Base-by-base conservation (phyloP, 2,797 vertebrate species). In the Muscicapa comitata region DNA sequence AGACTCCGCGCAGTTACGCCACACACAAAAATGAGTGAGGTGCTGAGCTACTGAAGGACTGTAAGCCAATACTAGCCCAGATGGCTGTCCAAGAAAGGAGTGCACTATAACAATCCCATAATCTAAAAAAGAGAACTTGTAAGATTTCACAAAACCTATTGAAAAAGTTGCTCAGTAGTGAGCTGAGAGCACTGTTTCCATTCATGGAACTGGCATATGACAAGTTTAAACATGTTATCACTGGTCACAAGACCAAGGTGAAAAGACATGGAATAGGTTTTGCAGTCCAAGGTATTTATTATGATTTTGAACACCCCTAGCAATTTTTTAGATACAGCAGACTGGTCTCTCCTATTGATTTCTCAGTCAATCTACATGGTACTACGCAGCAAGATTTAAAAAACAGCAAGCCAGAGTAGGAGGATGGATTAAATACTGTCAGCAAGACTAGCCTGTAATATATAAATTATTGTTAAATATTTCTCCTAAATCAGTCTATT, bases 401-500 rank as follows among this genome's bases (percentile, higher is more conserved):
- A 93, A 90, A 67, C 47, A 55, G 40, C 16, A 94, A 90, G 54
- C 11, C 43, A 38, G 10, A 33, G 29, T 2, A 62, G 42, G 28
- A 79, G 25, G 47, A 83, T 0, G 2, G 13, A 63, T 13, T 79
- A 33, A 87, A 82, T 65, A 83, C 35, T 38, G 53, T 58, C 57
- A 92, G 55, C 29, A 88, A 92, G 33, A 76, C 29, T 18, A 84
- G 31, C 17, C 16, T 18, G 1, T 35, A 81, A 75, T 5, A 86
- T 13, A 82, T 57, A 84, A 91, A 83, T 84, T 93, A 75, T 66
- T 81, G 29, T 81, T 76, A 90, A 88, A 58, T 91, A 88, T 45
- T 88, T 78, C 29, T 78, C 43, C 35, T 66, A 75, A 66, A 54
- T 88, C 58, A 54, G 54, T 23, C n/a, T 51, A 72, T 42, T 88